Base-by-base conservation (phyloP, 2,113 vertebrate genomes). In the Neodon shergylaensis region DNA sequence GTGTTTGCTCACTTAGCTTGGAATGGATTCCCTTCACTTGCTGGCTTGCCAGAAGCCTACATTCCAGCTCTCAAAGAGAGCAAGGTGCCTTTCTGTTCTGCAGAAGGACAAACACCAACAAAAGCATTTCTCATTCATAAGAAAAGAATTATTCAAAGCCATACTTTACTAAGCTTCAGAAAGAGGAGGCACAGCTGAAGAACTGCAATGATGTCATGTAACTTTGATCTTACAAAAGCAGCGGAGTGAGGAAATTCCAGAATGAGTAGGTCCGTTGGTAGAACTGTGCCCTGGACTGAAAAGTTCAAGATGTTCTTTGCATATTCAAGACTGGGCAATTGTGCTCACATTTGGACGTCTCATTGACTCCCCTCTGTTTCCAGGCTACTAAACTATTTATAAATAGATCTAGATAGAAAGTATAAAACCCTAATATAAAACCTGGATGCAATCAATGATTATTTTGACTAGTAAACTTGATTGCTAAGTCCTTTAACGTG, bases 301-400 rank as follows among this genome's bases (percentile, higher is more conserved):
- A 94, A 98, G 97, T 98, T 98, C 98, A 97, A 82, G 52, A 95
- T 98, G 98, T 98, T 97, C 98, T 97, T 96, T 98, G 70, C 89
- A 95, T 74, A 88, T 92, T 96, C 91, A 86, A 58, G 24, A 42
- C 81, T 2, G 17, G 96, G 97, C 96, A 90, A 90, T 95, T 97
- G 96, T 97, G 96, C 98, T 97, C 94, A 24, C 52, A 12, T 95
- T 95, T 94, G 94, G 88, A 93, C 92, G 98, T 95, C 96, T 85
- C 85, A 83, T 94, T 97, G 96, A 79, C 97, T 97, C 61, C 61
- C 22, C 44, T 90, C 85, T 74, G 11, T 49, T 77, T 92, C 66
- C 73, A 74, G 49, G 66, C 88, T 88, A 66, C 81, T 74, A 47
- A 79, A 72, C 74, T 63, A 36, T 84, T 88, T 94, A 58, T 36